Evolutionary conservation across 2,797 vertebrate genomes (phyloP), one percentile per base, ranked within the genome.

Genomic region (Sphaeramia orbicularis): DNA sequence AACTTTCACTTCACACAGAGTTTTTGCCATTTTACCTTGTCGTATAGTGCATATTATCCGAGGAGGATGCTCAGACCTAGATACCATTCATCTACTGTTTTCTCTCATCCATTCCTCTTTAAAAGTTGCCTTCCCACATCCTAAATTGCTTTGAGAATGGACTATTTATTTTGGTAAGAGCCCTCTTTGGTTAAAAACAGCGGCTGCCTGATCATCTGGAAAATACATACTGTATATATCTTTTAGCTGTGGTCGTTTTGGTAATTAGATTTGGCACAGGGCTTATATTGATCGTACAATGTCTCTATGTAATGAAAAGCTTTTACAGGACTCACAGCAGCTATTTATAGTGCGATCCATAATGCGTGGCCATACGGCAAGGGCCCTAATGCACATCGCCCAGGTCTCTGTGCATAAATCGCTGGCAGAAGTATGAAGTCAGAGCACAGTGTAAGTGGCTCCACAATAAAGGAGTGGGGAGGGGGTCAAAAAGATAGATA

Each of bases 231-330:
- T 37, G 52, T 32, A 47, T 63, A 61, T 43, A 56, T 53, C 66
- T 38, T 64, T 36, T 27, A 54, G 62, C 52, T 42, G 1, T 36
- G 44, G 68, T 65, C 55, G 1, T 76, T 86, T 82, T 76, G 56
- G 72, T 91, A 72, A 91, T 88, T 81, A 78, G 76, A 84, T 90
- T 88, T 76, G 65, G 56, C 27, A n/a, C 4, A 1, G 64, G 43
- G 56, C 59, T 78, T 62, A 14, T 91, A 91, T 92, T 87, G 91
- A 93, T 87, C 32, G 58, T 66, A 52, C 44, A 40, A 84, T 86
- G 67, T 88, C 81, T 89, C 62, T 66, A 52, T 87, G 87, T 90
- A 88, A 92, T 91, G 89, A 93, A 92, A 92, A 87, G 89, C 87
- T 89, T 91, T 91, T 86, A 84, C 74, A 79, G 80, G 81, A 84